phyloP scores from a whole-genome alignment of 2,797 vertebrate species.

The Mormyrus hasselquistii region DNA sequence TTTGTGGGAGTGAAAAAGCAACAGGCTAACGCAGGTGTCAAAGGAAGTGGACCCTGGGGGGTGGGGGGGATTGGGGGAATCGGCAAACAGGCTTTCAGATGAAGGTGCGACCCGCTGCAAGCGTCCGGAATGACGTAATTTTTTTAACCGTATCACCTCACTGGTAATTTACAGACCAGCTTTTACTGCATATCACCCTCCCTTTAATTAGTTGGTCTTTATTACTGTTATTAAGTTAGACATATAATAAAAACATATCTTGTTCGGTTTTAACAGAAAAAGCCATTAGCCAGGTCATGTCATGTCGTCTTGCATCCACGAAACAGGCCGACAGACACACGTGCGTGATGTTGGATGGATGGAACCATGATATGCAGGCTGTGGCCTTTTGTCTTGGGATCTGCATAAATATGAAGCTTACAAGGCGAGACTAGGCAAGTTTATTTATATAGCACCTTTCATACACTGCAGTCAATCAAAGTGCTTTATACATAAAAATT shows the following conservation, averaged over 20 bases:
- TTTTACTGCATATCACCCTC: not conserved
- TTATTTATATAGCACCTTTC: not conserved
- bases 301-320: not conserved
- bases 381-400: not conserved
- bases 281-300: not conserved
- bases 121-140: not conserved
- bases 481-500: not conserved
- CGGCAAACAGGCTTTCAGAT: not conserved
- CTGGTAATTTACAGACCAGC: not conserved
- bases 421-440: not conserved
- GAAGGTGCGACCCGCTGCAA: not conserved
- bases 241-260: not conserved
- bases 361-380: not conserved
- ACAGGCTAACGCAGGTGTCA: not conserved
- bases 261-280: not conserved
- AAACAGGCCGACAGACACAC: not conserved
- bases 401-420: not conserved
- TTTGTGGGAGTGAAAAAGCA: not conserved
- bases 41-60: not conserved
- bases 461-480: not conserved
- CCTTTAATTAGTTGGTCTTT: not conserved
- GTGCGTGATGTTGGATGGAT: not conserved
- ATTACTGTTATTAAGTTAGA: not conserved
- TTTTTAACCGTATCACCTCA: not conserved
- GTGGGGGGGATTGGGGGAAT: too few species aligned